These are phyloP conservation scores for Pitta sordida DNA, from an alignment of 2,113 vertebrate genomes.

Conservation along the genomic window DNA sequence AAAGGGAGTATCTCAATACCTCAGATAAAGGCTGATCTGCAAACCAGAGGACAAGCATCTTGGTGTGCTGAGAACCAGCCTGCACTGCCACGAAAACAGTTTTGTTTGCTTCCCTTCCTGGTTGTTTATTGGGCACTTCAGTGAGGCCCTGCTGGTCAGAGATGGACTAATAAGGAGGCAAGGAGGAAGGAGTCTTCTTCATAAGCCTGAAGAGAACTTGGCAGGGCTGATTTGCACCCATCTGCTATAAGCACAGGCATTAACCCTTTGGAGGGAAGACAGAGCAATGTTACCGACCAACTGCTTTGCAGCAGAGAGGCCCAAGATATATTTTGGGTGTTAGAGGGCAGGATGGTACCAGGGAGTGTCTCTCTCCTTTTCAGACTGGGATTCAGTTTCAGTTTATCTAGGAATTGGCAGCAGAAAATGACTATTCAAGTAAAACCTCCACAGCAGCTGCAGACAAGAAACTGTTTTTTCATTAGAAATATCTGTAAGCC, in stretches of 20 bases:
- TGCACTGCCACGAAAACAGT: not conserved
- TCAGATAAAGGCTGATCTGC: not conserved
- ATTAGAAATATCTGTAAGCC: conserved; percentile 7
- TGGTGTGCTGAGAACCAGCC: not conserved
- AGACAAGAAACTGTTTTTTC: not conserved
- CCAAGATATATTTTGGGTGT: not conserved
- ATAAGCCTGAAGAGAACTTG: not conserved
- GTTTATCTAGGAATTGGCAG: not conserved
- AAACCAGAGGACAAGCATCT: not conserved
- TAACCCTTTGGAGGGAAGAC: conserved; percentile 15
- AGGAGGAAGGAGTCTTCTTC: conserved; percentile 35
- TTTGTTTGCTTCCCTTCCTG: conserved; percentile 10
- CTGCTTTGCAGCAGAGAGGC: not conserved
- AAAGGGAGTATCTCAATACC: not conserved
- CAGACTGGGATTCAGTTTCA: not conserved
- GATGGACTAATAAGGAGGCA: conserved; percentile 63
- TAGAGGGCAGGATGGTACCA: not conserved
- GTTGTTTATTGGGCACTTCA: conserved; percentile 44
- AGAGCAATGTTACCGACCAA: not conserved
- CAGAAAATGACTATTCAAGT: conserved; percentile 17
- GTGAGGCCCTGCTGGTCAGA: conserved; percentile 39
- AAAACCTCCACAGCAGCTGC: not conserved
- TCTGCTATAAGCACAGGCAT: conserved; percentile 33
- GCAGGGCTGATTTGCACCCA: not conserved
- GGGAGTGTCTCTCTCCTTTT: not conserved